Percentiles rank a stretch among this genome's conserved stretches.
These are phyloP conservation scores for Drosophila neonasuta DNA, from an alignment of 2,888 invertebrate genomes.

Conservation along the genomic window DNA sequence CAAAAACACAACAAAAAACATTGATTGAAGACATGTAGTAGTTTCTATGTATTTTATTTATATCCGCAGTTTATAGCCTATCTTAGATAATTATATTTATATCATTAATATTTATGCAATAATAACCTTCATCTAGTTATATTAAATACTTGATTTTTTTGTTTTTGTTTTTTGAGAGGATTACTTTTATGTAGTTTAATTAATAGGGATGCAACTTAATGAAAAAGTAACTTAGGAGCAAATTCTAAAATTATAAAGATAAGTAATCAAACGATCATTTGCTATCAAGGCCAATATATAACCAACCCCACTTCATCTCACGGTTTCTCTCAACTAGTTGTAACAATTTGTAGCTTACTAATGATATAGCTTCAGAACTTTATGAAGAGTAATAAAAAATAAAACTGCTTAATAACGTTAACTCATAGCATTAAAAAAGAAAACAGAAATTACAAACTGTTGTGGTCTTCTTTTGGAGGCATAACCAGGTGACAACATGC, in stretches of 20 bases:
- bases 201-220: slow-evolving; percentile 36
- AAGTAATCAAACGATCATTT: slow-evolving; percentile 53
- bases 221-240: slow-evolving; percentile 37
- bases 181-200: slow-evolving; percentile 32
- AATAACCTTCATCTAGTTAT: slow-evolving; percentile 69
- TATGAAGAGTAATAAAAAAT: slow-evolving; percentile 15
- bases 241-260: slow-evolving; percentile 28
- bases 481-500: slow-evolving; percentile 13
- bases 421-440: slow-evolving; percentile 25
- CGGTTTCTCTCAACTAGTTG: not conserved
- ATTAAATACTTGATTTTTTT: slow-evolving; percentile 64
- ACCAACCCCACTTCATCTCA: slow-evolving; percentile 22
- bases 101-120: slow-evolving; percentile 57
- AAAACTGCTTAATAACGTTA: slow-evolving; percentile 19
- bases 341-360: slow-evolving; percentile 39
- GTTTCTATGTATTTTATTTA: slow-evolving; percentile 62
- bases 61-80: slow-evolving; percentile 66
- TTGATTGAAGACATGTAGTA: slow-evolving; percentile 54
- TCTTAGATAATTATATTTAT: slow-evolving; percentile 55
- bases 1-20: not conserved
- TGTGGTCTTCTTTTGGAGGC: slow-evolving; percentile 8
- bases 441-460: slow-evolving; percentile 32
- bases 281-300: slow-evolving; percentile 67
- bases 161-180: slow-evolving; percentile 35
- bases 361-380: slow-evolving; percentile 27